Percentiles rank a stretch among this genome's conserved stretches.
Conservation (phyloP, 1,140 invertebrate genomes). For the Bombus sylvicola region DNA sequence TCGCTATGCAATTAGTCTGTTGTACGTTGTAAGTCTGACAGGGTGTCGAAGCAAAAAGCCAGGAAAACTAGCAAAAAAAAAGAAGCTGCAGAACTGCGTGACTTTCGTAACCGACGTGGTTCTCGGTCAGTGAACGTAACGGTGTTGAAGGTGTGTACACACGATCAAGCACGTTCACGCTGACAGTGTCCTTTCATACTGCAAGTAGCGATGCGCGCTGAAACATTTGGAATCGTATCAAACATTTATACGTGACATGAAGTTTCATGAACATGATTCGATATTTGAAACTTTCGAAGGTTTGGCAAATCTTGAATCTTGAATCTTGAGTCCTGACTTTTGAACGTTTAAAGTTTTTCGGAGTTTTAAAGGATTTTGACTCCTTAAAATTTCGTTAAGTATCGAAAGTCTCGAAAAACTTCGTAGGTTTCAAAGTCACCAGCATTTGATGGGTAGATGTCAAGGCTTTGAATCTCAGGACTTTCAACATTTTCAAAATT, state of each 20-base stretch:
- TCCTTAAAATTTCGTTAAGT: background rate
- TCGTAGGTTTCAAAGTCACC: too few relatives aligned
- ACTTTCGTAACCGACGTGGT: slow-evolving; percentile 67
- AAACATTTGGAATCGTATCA: background rate
- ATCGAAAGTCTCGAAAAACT: background rate
- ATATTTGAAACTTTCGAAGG: background rate
- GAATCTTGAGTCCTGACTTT: too few relatives aligned
- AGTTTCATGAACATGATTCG: background rate
- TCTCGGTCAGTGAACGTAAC: slow-evolving; percentile 77
- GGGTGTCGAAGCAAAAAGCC: background rate
- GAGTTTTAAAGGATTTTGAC: background rate
- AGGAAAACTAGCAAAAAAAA: slow-evolving; percentile 28
- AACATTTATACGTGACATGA: background rate
- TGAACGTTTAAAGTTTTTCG: too few relatives aligned
- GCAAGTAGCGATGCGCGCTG: background rate
- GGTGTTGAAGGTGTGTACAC: slow-evolving; percentile 59
- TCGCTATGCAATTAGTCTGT: background rate
- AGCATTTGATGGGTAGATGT: too few relatives aligned
- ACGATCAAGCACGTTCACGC: background rate
- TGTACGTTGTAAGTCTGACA: background rate
- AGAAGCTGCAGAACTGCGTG: slow-evolving; percentile 58
- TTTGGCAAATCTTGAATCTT: too few relatives aligned
- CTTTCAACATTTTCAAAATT: background rate
- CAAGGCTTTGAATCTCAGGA: background rate
- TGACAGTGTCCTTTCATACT: background rate